phyloP scores from a whole-genome alignment of 2,797 vertebrate species.

The Decapterus maruadsi region DNA sequence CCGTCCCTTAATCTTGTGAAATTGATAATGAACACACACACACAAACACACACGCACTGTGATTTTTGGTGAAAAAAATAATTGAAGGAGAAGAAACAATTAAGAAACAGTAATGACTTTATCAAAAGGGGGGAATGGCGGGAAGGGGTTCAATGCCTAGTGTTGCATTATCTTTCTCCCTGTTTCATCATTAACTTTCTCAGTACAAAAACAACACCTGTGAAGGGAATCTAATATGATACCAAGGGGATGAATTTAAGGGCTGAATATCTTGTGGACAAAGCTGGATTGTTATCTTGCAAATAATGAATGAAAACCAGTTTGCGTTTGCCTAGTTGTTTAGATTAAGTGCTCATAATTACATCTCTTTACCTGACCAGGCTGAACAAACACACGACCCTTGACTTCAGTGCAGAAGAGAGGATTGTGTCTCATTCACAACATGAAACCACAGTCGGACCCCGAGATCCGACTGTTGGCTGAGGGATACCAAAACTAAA shows the following conservation, averaged over 20 bases:
- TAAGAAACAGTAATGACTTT: slow-evolving; percentile 68
- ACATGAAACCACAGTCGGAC: slow-evolving; percentile 51
- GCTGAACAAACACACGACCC: slow-evolving; percentile 78
- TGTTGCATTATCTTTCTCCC: slow-evolving; percentile 58
- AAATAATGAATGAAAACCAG: slow-evolving; percentile 9
- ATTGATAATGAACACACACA: slow-evolving; percentile 56
- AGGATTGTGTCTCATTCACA: slow-evolving; percentile 62
- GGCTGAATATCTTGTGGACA: slow-evolving; percentile 29
- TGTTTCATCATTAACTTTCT: slow-evolving; percentile 64
- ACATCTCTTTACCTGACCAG: slow-evolving; percentile 69
- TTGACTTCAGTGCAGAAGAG: slow-evolving; percentile 71
- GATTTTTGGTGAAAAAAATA: slow-evolving; percentile 53
- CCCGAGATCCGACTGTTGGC: slow-evolving; percentile 51
- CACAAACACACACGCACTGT: slow-evolving; percentile 33
- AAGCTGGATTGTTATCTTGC: slow-evolving; percentile 56
- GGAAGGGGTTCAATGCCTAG: slow-evolving; percentile 43
- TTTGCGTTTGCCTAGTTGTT: slow-evolving; percentile 53
- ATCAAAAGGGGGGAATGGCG: slow-evolving; percentile 33
- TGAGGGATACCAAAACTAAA: slow-evolving; percentile 64
- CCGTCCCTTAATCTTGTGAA: slow-evolving; percentile 43
- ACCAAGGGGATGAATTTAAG: slow-evolving; percentile 22
- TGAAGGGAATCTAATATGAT: slow-evolving; percentile 44
- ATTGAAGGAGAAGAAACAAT: slow-evolving; percentile 78
- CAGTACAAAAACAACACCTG: slow-evolving; percentile 49
- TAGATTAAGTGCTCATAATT: slow-evolving; percentile 78